Base-by-base conservation (phyloP, 2,888 invertebrate genomes). In the Caenorhabditis drosophilae region DNA sequence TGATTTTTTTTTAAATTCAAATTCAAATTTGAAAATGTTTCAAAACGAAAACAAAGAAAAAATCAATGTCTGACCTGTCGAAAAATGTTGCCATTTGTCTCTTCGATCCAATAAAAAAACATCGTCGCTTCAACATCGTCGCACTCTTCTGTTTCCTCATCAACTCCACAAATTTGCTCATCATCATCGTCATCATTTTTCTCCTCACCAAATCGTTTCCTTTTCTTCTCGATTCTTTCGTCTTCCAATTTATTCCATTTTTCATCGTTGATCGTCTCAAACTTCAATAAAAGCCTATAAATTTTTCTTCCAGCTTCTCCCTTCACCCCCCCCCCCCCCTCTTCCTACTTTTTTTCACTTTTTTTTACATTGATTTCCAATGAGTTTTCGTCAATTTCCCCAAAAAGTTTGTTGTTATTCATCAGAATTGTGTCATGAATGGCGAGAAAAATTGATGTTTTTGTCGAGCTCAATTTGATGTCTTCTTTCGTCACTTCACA, bases 211-310 rank as follows among this genome's bases (percentile, higher is more conserved):
- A 48, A 50, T 2, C 40, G 38, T 42, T 22, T 46, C 4, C 22
- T 26, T 15, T n/a, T 20, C 16, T 50, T 35, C 27, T 35, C 49
- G 4, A 31, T 34, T 44, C 9, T 11, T 44, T 34, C 26, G 15
- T 67, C 63, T 15, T 58, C 62, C 23, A 74, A 57, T 34, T 58
- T 50, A 22, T 50, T 48, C 74, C 74, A 74, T 27, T 48, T 50
- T 11, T 55, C 49, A 1, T 27, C 41, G 9, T 49, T 45, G 1
- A 25, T 36, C 12, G 49, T 20, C 25, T 64, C 60, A 18, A 74
- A 45, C 40, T 38, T 49, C 45, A 63, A 11, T 11, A 6, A 48
- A 31, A 63, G 15, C 34, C 46, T 55, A 46, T 26, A 26, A 40
- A 35, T 27, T 26, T 48, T 42, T 11, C 20, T 34, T 15, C 47